phyloP scores from a whole-genome alignment of 2,888 invertebrate genomes.

The Nymphalis polychloros region DNA sequence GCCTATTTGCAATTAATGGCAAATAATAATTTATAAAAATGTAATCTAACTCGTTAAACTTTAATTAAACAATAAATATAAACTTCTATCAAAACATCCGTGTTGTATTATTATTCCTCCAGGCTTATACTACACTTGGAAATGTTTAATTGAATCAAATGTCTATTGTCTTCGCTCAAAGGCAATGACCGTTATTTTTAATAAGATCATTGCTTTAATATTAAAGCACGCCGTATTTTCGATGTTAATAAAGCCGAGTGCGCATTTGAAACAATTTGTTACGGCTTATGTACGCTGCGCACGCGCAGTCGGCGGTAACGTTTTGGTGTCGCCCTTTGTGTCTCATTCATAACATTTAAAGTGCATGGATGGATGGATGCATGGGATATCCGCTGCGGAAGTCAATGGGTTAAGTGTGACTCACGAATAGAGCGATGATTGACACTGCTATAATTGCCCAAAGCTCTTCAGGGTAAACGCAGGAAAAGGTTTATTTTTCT shows the following conservation, averaged over 20 bases:
- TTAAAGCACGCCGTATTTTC: conserved; percentile 25
- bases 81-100: background rate
- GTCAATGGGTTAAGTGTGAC: conserved; percentile 48
- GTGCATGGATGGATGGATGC: conserved; percentile 56
- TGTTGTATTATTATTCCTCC: conserved; percentile 4
- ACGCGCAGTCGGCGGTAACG: conserved; percentile 66
- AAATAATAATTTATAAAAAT: background rate
- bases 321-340: conserved; percentile 69
- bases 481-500: conserved; percentile 1
- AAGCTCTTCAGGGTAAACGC: background rate
- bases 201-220: conserved; percentile 30
- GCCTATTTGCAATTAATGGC: too few relatives aligned
- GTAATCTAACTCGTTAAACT: background rate
- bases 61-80: background rate
- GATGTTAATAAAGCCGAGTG: conserved; percentile 32
- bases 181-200: conserved; percentile 32
- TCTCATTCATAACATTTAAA: conserved; percentile 51
- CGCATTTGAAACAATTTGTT: conserved; percentile 55
- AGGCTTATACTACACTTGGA: background rate
- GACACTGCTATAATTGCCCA: conserved; percentile 40
- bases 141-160: conserved; percentile 29
- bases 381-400: conserved; percentile 53
- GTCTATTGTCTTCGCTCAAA: conserved; percentile 26
- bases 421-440: conserved; percentile 35
- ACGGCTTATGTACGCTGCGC: conserved; percentile 63